Evolutionary conservation across 2,888 invertebrate genomes (phyloP).

Genomic region (Graphium colonna): DNA sequence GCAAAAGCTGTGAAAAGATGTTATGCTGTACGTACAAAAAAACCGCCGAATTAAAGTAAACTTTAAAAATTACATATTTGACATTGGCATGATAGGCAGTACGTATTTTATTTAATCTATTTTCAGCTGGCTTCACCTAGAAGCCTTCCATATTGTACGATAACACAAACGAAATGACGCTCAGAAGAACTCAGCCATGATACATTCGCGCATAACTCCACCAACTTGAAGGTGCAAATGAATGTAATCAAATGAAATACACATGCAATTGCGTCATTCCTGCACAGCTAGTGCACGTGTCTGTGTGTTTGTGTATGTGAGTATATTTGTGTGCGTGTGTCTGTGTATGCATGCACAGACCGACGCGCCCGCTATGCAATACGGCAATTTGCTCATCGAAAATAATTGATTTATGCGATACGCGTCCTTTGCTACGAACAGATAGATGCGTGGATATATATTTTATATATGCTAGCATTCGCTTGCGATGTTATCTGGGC

Average conservation of each 20-base stretch:
- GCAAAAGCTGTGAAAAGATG: no score
- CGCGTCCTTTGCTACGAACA: conserved; percentile 49
- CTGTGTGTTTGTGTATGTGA: no score
- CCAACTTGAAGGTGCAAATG: conserved; percentile 1
- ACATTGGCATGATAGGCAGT: no score
- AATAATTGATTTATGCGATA: conserved; percentile 70
- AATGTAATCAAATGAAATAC: conserved; percentile 4
- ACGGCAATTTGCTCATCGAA: conserved; percentile 70
- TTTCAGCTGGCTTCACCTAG: no score
- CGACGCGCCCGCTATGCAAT: conserved; percentile 39
- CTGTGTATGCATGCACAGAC: not conserved
- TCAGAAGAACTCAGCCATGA: no score
- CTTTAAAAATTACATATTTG: no score
- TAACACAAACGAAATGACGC: no score
- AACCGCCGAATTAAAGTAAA: no score
- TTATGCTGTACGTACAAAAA: no score
- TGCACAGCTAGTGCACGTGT: not conserved
- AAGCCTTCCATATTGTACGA: no score
- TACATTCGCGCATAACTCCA: not conserved
- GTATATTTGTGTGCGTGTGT: not conserved
- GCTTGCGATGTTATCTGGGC: no score
- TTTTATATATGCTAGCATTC: not conserved
- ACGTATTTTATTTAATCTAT: no score
- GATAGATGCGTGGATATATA: conserved; percentile 2
- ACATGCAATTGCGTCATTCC: conserved; percentile 15